phyloP scores from a whole-genome alignment of 2,113 vertebrate species.

The Rattus rattus region DNA sequence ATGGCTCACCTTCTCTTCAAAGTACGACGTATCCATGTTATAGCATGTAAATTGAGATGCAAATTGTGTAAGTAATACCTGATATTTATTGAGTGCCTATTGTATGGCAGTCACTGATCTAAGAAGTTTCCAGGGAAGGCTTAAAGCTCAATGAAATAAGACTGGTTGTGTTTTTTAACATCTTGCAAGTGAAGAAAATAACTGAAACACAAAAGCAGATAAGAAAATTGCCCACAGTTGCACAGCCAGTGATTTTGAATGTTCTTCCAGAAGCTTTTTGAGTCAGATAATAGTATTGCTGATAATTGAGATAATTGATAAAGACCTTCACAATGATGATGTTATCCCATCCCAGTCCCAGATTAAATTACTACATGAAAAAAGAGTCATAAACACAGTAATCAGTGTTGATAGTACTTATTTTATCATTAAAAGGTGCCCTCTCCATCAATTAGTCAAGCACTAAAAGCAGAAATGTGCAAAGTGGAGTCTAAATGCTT shows the following conservation, averaged over 20 bases:
- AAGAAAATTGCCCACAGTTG: slow-evolving; percentile 8
- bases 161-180: not conserved
- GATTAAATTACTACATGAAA: slow-evolving; percentile 42
- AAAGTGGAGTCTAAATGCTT: slow-evolving; percentile 30
- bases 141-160: not conserved
- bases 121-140: slow-evolving; percentile 42
- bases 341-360: not conserved
- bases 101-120: not conserved
- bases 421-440: slow-evolving; percentile 51
- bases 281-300: slow-evolving; percentile 53
- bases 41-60: not conserved
- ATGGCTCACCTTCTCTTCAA: not conserved
- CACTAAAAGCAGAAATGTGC: not conserved
- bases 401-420: slow-evolving; percentile 3
- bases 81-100: not conserved
- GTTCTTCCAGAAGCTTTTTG: slow-evolving; percentile 23
- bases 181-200: not conserved
- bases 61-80: not conserved
- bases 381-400: slow-evolving; percentile 44
- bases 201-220: not conserved
- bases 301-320: slow-evolving; percentile 54
- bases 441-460: slow-evolving; percentile 46
- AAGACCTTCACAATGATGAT: not conserved
- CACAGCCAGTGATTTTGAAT: slow-evolving; percentile 8
- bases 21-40: not conserved